Percentiles rank a stretch among this genome's conserved stretches.
phyloP scores from a whole-genome alignment of 2,888 invertebrate genomes.

The Cryptocephalus primarius region DNA sequence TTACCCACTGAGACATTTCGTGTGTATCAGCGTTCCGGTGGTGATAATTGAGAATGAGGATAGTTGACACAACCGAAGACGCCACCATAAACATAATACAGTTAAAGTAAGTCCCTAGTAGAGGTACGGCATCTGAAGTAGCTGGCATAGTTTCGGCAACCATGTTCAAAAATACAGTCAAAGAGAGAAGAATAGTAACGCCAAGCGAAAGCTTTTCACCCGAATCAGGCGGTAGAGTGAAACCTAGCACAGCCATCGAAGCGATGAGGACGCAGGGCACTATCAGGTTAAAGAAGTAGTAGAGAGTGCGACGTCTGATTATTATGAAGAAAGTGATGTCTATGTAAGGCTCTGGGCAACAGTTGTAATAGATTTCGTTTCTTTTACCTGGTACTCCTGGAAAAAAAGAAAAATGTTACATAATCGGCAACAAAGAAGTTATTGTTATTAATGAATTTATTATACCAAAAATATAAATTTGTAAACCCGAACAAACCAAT shows the following conservation, averaged over 20 bases:
- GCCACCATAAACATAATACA: conserved; percentile 99
- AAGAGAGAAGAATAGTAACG: conserved; percentile 92
- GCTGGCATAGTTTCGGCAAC: conserved; percentile 98
- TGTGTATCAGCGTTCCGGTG: conserved; percentile 94
- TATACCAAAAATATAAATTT: too few relatives aligned
- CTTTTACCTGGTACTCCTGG: conserved; percentile 87
- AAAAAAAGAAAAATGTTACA: conserved; percentile 4
- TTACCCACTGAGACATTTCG: conserved; percentile 95
- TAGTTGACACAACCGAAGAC: conserved; percentile 94
- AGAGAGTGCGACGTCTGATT: conserved; percentile 91
- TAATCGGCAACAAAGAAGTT: too few relatives aligned
- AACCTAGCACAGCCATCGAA: conserved; percentile 96
- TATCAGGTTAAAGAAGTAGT: conserved; percentile 99
- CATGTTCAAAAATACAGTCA: conserved; percentile 97
- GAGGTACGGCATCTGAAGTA: conserved; percentile 86
- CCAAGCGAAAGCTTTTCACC: conserved; percentile 96
- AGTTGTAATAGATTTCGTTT: conserved; percentile 90
- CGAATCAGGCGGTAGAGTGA: conserved; percentile 97
- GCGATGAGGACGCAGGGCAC: conserved; percentile 98
- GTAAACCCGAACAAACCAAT: too few relatives aligned
- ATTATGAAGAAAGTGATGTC: conserved; percentile 96
- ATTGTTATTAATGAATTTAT: too few relatives aligned
- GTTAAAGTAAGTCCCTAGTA: conserved; percentile 94
- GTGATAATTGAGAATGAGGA: conserved; percentile 95
- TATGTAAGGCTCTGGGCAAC: conserved; percentile 95